Percentiles rank a stretch among this genome's conserved stretches.
These are phyloP conservation scores for Macropus fuliginosus DNA, from an alignment of 2,797 vertebrate genomes.

Conservation along the genomic window DNA sequence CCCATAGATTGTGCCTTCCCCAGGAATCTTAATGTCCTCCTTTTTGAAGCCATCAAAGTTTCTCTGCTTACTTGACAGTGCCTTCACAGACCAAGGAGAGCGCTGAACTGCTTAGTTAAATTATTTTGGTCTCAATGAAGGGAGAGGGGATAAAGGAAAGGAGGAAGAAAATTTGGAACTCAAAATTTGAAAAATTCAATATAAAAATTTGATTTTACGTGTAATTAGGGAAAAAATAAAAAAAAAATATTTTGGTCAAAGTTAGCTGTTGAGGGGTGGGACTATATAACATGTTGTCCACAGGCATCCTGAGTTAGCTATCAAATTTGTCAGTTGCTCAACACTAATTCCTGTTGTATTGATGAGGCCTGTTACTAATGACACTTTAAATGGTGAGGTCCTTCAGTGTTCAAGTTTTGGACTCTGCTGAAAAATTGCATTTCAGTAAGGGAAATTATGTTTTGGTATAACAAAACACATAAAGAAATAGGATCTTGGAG, in stretches of 20 bases:
- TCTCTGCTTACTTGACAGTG: not conserved
- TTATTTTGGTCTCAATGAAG: not conserved
- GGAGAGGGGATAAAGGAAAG: too few relatives aligned
- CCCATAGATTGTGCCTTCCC: not conserved
- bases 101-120: not conserved
- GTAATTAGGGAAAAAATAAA: too few relatives aligned
- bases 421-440: not conserved
- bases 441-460: not conserved
- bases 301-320: not conserved
- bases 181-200: too few relatives aligned
- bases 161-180: too few relatives aligned
- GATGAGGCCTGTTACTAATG: not conserved
- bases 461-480: not conserved
- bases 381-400: not conserved
- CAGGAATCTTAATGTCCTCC: not conserved
- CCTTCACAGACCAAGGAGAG: not conserved
- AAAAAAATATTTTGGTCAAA: not conserved
- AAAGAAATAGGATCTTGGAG: not conserved
- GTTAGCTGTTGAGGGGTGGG: not conserved
- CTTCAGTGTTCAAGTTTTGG: not conserved
- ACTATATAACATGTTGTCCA: not conserved
- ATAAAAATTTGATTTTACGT: too few relatives aligned
- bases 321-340: not conserved
- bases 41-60: too few relatives aligned
- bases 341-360: not conserved